A percentile compares a stretch with the other conserved stretches of the same genome.
phyloP scores from a whole-genome alignment of 2,888 invertebrate species.

The Philonicus albiceps region DNA sequence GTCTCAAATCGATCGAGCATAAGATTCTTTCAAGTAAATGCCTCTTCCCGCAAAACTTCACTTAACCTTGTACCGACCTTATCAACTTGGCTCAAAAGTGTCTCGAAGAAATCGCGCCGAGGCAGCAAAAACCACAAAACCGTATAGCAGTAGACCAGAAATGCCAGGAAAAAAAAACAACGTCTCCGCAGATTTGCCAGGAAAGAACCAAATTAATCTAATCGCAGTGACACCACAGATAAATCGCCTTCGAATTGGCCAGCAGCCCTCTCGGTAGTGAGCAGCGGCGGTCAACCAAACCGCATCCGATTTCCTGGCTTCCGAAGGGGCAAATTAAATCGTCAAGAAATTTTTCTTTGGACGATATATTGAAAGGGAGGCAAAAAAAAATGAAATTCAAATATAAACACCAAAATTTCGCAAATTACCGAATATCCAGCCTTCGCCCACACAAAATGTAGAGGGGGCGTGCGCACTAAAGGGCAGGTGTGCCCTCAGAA shows the following conservation, averaged over 20 bases:
- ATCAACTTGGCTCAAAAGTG: not conserved
- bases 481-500: not conserved
- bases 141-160: not conserved
- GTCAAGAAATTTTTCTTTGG: not conserved
- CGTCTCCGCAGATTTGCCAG: not conserved
- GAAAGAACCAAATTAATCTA: constrained; percentile 32
- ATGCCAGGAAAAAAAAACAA: constrained; percentile 3
- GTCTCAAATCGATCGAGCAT: not conserved
- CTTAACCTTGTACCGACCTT: not conserved
- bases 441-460: not conserved
- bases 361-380: not conserved
- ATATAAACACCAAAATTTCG: not conserved
- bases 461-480: not conserved
- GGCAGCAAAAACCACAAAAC: not conserved
- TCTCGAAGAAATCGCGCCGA: not conserved
- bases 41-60: not conserved
- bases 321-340: not conserved
- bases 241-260: constrained; percentile 18
- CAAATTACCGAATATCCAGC: not conserved
- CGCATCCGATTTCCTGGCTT: constrained; percentile 32
- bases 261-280: not conserved
- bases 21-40: not conserved
- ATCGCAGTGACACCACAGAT: constrained; percentile 38
- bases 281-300: not conserved
- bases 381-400: not conserved